Conservation (phyloP, 2,888 invertebrate genomes). For the Coleophora flavipennella region DNA sequence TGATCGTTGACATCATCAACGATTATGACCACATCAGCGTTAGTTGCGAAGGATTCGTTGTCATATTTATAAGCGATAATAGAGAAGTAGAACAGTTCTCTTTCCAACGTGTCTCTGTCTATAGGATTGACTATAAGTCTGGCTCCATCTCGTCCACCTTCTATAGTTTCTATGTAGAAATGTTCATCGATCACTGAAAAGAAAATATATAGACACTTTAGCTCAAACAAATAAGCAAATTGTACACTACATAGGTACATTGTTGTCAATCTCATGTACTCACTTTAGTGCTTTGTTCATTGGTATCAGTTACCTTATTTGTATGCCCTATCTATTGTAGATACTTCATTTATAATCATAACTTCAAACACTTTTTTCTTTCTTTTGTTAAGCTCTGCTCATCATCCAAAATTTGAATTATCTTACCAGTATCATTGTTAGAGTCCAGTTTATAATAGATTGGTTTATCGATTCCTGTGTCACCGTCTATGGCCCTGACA, state of each 20-base stretch:
- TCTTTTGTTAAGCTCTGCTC: too few species aligned
- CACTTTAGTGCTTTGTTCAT: too few species aligned
- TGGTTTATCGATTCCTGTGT: constrained; percentile 68
- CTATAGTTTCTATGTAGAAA: constrained; percentile 49
- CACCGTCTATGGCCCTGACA: constrained; percentile 74
- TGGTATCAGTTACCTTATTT: too few species aligned
- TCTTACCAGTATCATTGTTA: constrained; percentile 37
- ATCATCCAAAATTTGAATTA: neutral
- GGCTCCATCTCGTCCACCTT: constrained; percentile 39
- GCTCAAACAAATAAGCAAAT: too few species aligned
- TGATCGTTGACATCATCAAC: constrained; percentile 78
- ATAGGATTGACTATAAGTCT: constrained; percentile 47
- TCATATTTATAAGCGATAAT: constrained; percentile 61
- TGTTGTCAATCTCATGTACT: too few species aligned
- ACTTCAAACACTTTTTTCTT: too few species aligned
- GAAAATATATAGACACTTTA: too few species aligned
- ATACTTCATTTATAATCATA: too few species aligned
- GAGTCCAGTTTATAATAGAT: constrained; percentile 65
- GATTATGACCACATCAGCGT: constrained; percentile 51
- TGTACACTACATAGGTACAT: too few species aligned
- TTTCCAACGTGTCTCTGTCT: constrained; percentile 55
- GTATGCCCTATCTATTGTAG: too few species aligned
- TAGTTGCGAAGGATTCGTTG: constrained; percentile 36
- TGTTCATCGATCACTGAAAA: constrained; percentile 25
- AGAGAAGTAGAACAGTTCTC: constrained; percentile 56